A percentile compares a stretch with the other conserved stretches of the same genome.
These are phyloP conservation scores for Aplochiton taeniatus DNA, from an alignment of 2,797 vertebrate species.

Conservation along the genomic window DNA sequence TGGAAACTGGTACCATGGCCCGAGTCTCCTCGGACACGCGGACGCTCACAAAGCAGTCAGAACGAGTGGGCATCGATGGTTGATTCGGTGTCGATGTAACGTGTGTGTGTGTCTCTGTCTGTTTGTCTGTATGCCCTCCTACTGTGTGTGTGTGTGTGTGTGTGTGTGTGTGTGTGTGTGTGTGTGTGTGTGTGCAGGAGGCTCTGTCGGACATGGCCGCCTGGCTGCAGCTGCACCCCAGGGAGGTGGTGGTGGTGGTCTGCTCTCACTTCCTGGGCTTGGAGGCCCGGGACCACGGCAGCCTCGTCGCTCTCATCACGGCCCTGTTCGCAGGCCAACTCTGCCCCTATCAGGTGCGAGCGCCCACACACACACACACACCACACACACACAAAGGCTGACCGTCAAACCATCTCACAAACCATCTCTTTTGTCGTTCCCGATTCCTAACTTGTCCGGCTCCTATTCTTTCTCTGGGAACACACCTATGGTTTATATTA, in stretches of 20 bases:
- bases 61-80: neutral
- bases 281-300: conserved; percentile 67
- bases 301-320: conserved; percentile 72
- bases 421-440: neutral
- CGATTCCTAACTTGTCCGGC: no score
- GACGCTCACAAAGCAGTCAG: neutral
- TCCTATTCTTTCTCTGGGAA: no score
- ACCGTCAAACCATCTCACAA: neutral
- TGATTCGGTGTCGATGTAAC: neutral
- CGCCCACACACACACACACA: neutral
- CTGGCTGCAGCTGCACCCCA: conserved; percentile 82
- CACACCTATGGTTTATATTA: no score
- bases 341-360: conserved; percentile 76
- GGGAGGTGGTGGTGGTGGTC: conserved; percentile 79
- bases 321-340: conserved; percentile 75
- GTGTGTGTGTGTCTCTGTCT: neutral
- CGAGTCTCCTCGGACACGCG: neutral
- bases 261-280: conserved; percentile 82
- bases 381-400: neutral
- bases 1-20: neutral
- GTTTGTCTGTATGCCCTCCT: no score
- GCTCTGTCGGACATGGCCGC: conserved; percentile 74
- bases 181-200: conserved; percentile 64
- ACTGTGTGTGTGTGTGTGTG: neutral
- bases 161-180: conserved; percentile 16